Base-by-base conservation (phyloP, 2,888 invertebrate species). In the Zeuzera pyrina region DNA sequence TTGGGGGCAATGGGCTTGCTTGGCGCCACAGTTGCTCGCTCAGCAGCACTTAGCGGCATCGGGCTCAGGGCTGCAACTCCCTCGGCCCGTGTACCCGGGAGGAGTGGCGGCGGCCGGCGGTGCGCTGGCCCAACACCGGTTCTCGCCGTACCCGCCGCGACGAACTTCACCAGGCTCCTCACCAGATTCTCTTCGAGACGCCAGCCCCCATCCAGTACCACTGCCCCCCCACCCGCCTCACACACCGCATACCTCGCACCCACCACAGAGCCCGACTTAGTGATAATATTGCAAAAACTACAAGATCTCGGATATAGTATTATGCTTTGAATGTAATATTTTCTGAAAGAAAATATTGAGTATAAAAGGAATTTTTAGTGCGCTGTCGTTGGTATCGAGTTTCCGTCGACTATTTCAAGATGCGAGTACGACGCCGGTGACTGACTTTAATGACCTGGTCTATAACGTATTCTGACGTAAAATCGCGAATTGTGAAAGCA, bases 1-100 rank as follows among this genome's bases (percentile, higher is more conserved):
- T 15, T 90, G 90, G 90, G 89, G 89, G 31, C 90, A 90, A 51
- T 90, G 90, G 90, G 89, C 89, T 5, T 88, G 89, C 50, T 54
- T 89, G 30, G 88, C 88, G 24, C 88, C 89, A 2, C 88, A 89
- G 40, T 57, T 89, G 23, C 65, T 89, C 29, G 89, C 89, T 31
- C 90, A 90, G 50, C 89, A 89, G 52, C 88, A 89, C 47, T 84
- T 89, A 29, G 86, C 86, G 1, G 78, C 86, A 2, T 76, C 76
- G 1, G 64, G 85, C 39, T 63, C 85, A 35, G 70, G 84, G 42
- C 62, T 68, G 59, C 86, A 72, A 65, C 57, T 76, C 50, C 83
- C 74, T 48, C 66, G 86, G 41, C 85, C 87, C 11, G 78, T 85
- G 51, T 67, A 86, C 51, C 77, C 78, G 28, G 73, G 73, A 1